Conservation (phyloP, 2,797 vertebrate species). For the Oreochromis grahami region DNA sequence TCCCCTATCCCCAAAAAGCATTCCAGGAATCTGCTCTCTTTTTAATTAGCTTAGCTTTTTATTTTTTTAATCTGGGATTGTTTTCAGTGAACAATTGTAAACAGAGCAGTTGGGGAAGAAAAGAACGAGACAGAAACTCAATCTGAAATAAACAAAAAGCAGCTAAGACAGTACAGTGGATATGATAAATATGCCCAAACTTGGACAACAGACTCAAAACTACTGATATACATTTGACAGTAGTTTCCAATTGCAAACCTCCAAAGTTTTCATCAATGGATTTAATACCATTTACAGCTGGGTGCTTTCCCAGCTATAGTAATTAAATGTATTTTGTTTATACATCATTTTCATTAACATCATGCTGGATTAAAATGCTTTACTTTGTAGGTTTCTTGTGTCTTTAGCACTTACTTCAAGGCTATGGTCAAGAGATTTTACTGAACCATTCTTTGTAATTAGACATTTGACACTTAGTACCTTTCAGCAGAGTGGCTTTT, state of each 20-base stretch:
- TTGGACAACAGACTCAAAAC: neutral
- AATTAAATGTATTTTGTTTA: neutral
- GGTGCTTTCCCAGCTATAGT: neutral
- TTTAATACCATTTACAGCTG: neutral
- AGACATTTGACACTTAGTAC: conserved; percentile 28
- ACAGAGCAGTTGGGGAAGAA: neutral
- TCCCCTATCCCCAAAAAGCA: conserved; percentile 39
- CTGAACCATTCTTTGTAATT: conserved; percentile 27
- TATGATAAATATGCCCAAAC: neutral
- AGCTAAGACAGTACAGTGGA: neutral
- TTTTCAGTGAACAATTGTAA: conserved; percentile 30
- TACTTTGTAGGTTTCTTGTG: neutral
- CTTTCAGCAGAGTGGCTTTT: conserved; percentile 37
- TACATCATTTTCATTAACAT: neutral
- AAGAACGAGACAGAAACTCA: neutral
- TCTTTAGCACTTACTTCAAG: neutral
- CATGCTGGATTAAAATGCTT: neutral
- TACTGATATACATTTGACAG: neutral
- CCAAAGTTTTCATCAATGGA: neutral
- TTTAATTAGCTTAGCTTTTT: conserved; percentile 46
- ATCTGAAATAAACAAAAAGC: neutral
- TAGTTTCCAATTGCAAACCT: neutral
- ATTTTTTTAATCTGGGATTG: conserved; percentile 2
- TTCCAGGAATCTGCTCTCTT: conserved; percentile 40
- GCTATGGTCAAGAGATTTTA: conserved; percentile 18